A percentile compares a stretch with the other conserved stretches of the same genome.
Conservation (phyloP, 2,888 invertebrate genomes). For the Lasioglossum vierecki region DNA sequence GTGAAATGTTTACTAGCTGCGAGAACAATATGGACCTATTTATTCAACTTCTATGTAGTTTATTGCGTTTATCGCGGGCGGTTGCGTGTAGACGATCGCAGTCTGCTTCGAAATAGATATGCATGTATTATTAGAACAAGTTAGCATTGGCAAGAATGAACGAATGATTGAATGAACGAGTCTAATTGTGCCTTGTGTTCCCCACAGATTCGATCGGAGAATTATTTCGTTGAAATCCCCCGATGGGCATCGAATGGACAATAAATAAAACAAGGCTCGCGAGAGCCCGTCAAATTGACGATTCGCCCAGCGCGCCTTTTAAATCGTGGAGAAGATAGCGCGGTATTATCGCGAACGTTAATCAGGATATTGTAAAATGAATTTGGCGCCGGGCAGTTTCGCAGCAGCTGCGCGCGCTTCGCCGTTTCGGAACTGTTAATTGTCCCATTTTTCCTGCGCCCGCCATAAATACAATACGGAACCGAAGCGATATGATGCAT, state of each 20-base stretch:
- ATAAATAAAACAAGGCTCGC: not conserved
- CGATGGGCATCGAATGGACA: not conserved
- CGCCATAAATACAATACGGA: constrained; percentile 63
- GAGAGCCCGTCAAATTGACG: not conserved
- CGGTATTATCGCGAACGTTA: constrained; percentile 50
- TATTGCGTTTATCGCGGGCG: constrained; percentile 5
- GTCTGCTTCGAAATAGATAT: not conserved
- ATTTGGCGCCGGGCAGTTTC: constrained; percentile 49
- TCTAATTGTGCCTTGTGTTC: too few relatives aligned
- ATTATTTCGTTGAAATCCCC: not conserved
- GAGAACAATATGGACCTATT: not conserved
- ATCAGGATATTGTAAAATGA: constrained; percentile 57
- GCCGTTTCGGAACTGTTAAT: constrained; percentile 58
- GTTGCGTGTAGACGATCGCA: not conserved
- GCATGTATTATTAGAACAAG: not conserved
- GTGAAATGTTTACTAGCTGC: not conserved
- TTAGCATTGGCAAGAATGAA: not conserved
- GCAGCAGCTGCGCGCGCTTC: constrained; percentile 56
- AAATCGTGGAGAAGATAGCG: constrained; percentile 40
- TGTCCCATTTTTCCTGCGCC: constrained; percentile 56
- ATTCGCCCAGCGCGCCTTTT: constrained; percentile 14
- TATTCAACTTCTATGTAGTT: constrained; percentile 5
- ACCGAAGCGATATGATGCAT: constrained; percentile 63
- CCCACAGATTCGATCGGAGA: not conserved
- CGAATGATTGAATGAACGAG: too few relatives aligned